Base-by-base conservation (phyloP, 2,888 invertebrate genomes). In the Pandemis corylana region DNA sequence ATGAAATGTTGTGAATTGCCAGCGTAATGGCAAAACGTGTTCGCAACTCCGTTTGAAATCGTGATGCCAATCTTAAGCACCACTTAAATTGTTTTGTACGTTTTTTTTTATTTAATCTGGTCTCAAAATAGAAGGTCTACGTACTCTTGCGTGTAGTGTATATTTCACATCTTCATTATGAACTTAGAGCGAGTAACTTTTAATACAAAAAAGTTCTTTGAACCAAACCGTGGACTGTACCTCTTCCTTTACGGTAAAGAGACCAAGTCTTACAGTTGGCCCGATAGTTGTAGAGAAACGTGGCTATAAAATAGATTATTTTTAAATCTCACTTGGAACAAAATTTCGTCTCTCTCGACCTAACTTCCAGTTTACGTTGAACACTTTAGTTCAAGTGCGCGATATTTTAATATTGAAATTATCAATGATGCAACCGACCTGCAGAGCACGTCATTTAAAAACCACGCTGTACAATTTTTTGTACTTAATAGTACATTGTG, bases 31-130 rank as follows among this genome's bases (percentile, higher is more conserved):
- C 44, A 49, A 42, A 65, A 51, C 46, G 51, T 65, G 41, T 49
- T 59, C 64, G 68, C 72, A 20, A 63, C 41, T 12, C 51, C 67
- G 15, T 70, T 69, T 59, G 69, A 70, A 74, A 15, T 66, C 66
- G 66, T 74, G 61, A 66, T 51, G 13, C 49, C 36, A 65, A 62
- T 74, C 66, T 41, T 69, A 74, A 74, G 64, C 42, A 20, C 64
- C 68, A 68, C 49, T 73, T 44, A 53, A 67, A 66, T 66, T 61
- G 51, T 73, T 64, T 59, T 69, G 28, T 49, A 63, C 49, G 36
- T 62, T 67, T 68, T 53, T 59, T 51, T 74, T 44, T 61, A n/a
- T 64, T 66, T n/a, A 66, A 49, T 49, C 28, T 41, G 28, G 65
- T 61, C 41, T 44, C 59, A 65, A 69, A 69, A 65, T 65, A 49